phyloP scores from a whole-genome alignment of 1,140 invertebrate genomes.

The Diprion similis region DNA sequence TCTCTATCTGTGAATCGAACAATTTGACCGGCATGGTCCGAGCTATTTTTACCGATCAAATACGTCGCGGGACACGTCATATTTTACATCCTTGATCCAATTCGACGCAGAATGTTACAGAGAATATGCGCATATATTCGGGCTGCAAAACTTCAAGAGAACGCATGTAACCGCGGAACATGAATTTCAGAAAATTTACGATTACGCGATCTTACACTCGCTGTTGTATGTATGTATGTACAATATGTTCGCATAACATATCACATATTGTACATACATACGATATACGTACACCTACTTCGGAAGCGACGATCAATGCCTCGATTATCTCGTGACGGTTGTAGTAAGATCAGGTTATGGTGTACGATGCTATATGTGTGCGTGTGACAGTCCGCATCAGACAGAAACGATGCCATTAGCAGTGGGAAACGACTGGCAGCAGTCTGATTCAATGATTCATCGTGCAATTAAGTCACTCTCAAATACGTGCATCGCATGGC shows the following conservation, averaged over 20 bases:
- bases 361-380: too few relatives aligned
- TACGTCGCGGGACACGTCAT: too few relatives aligned
- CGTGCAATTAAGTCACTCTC: not conserved
- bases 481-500: too few relatives aligned
- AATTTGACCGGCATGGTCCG: too few relatives aligned
- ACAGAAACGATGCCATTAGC: not conserved
- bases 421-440: not conserved
- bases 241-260: too few relatives aligned
- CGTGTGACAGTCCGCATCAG: not conserved
- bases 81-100: not conserved
- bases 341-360: not conserved
- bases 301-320: not conserved
- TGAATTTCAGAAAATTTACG: too few relatives aligned
- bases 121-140: too few relatives aligned
- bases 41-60: too few relatives aligned
- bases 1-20: too few relatives aligned
- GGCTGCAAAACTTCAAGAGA: too few relatives aligned
- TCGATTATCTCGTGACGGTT: conserved; percentile 7
- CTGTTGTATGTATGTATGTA: not conserved
- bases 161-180: too few relatives aligned
- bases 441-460: not conserved
- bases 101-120: not conserved
- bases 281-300: not conserved
- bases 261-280: too few relatives aligned
- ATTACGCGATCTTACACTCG: not conserved